Base-by-base conservation (phyloP, 2,888 invertebrate genomes). In the Brassicogethes aeneus region DNA sequence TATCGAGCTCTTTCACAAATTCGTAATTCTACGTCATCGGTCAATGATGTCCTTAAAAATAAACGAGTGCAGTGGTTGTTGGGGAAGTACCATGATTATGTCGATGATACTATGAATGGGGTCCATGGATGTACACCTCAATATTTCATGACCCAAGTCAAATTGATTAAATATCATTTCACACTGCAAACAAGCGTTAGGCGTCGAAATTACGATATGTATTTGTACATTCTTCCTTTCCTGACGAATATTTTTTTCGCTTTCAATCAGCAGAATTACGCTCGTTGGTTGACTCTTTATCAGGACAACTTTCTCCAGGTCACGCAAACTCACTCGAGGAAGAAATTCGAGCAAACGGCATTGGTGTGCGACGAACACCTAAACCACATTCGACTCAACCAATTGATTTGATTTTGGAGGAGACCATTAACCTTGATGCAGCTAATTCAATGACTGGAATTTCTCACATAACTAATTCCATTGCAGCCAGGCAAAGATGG, bases 1-100 rank as follows among this genome's bases (percentile, higher is more conserved):
- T 44, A 41, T 41, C 42, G 39, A 8, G 41, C 39, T 35, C 39
- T 43, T 17, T 37, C 34, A 36, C n/a, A 15, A 31, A 32, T 16
- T 31, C 15, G 16, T 32, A 1, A 14, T 32, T 16, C 15, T 15
- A 38, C 15, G 16, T 3, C 32, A n/a, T 17, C 36, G 15, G 29
- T 12, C 10, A 29, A 38, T 10, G 2, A 38, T 10, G 38, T 15
- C 38, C 38, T 32, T 32, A 16, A 13, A 15, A 16, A 15, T 33
- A 38, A 13, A 33, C 17, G 10, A 16, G 8, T 14, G n/a, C n/a
- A n/a, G n/a, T n/a, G n/a, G n/a, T n/a, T n/a, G n/a, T n/a, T n/a
- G n/a, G n/a, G n/a, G n/a, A n/a, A n/a, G n/a, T n/a, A n/a, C n/a
- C n/a, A n/a, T n/a, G n/a, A n/a, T n/a, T n/a, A n/a, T n/a, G n/a